phyloP scores from a whole-genome alignment of 2,797 vertebrate genomes.

The Monodelphis domestica region DNA sequence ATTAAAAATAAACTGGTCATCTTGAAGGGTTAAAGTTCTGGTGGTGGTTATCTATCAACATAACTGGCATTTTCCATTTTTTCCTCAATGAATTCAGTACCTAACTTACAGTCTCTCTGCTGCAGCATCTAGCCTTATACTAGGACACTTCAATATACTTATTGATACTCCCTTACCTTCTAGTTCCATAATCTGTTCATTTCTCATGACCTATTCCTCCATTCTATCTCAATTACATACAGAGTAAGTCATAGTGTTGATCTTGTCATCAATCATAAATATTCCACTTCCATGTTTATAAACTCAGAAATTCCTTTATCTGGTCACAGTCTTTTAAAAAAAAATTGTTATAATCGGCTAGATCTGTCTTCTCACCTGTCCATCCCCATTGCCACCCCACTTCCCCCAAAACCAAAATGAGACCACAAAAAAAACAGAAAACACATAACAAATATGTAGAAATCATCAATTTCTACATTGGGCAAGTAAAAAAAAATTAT shows the following conservation, averaged over 20 bases:
- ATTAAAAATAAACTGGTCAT: background rate
- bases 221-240: background rate
- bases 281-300: background rate
- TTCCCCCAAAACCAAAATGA: no score
- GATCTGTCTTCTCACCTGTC: no score
- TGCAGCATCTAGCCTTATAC: background rate
- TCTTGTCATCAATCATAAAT: background rate
- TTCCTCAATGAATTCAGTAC: background rate
- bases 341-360: no score
- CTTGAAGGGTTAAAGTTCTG: background rate
- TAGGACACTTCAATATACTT: background rate
- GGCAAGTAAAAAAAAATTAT: no score
- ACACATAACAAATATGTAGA: no score
- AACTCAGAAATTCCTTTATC: background rate
- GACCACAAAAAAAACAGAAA: no score
- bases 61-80: background rate
- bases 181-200: background rate
- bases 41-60: background rate
- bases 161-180: background rate
- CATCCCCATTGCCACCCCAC: no score
- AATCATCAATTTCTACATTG: no score
- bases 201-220: background rate
- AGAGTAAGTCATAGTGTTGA: background rate
- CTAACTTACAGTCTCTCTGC: background rate
- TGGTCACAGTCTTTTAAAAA: no score